Percentiles rank a stretch among this genome's conserved stretches.
These are phyloP conservation scores for Coelopa pilipes DNA, from an alignment of 2,888 invertebrate genomes.

Conservation along the genomic window DNA sequence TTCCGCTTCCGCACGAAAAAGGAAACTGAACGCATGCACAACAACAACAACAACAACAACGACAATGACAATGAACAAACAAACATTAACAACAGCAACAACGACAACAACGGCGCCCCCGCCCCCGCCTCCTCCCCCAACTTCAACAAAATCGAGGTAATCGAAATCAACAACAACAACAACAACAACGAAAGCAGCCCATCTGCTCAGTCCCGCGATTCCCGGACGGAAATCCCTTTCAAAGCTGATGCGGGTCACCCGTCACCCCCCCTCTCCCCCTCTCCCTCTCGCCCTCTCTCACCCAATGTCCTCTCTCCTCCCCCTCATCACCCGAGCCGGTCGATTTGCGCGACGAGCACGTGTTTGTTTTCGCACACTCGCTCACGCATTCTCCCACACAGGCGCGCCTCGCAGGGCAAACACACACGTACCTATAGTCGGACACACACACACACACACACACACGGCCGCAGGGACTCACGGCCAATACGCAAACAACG, in stretches of 20 bases:
- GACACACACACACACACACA: background rate
- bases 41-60: constrained; percentile 10
- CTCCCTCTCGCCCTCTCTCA: constrained; percentile 4
- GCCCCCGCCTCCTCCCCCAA: too few species aligned
- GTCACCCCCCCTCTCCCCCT: too few species aligned
- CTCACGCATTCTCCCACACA: constrained; percentile 3
- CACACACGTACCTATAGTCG: background rate
- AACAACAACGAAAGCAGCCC: background rate
- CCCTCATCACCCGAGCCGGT: too few species aligned
- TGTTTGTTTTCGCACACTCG: constrained; percentile 35
- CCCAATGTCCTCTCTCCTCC: constrained; percentile 1
- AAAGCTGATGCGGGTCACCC: background rate
- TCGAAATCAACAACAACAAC: background rate
- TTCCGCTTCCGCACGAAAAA: background rate
- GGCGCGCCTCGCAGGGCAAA: background rate
- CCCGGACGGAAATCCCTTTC: background rate
- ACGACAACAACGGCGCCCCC: too few species aligned
- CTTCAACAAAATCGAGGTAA: too few species aligned
- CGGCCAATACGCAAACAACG: background rate
- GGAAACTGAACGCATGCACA: background rate
- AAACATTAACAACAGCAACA: background rate
- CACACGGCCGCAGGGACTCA: background rate
- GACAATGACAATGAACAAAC: background rate
- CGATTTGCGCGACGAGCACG: constrained; percentile 29
- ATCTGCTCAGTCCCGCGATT: background rate